Evolutionary conservation across 2,888 invertebrate species (phyloP).

Genomic region (Pegoplata infirma): DNA sequence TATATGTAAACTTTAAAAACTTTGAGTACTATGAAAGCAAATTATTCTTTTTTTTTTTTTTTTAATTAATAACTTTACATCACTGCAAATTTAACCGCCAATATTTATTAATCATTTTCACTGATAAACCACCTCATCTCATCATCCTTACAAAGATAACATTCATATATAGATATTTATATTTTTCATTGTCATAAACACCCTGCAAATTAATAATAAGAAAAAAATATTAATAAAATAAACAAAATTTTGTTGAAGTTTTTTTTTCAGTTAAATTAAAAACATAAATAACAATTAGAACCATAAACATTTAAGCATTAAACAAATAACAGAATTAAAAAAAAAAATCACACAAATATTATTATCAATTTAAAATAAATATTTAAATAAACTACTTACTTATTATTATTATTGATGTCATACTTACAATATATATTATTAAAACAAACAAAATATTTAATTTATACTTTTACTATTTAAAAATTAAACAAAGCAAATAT

Average conservation of each 20-base stretch:
- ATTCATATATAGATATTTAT: neutral
- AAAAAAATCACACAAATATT: neutral
- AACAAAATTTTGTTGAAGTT: neutral
- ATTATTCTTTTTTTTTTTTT: too few relatives aligned
- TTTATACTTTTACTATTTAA: neutral
- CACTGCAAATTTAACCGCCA: neutral
- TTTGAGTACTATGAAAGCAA: slow-evolving; percentile 32
- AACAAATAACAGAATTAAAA: too few relatives aligned
- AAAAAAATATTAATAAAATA: neutral
- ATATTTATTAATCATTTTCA: slow-evolving; percentile 2
- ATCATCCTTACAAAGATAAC: neutral
- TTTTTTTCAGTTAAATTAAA: neutral
- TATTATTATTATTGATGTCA: slow-evolving; percentile 53
- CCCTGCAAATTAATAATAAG: neutral
- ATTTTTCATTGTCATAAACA: neutral
- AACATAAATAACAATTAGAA: neutral
- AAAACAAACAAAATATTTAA: slow-evolving; percentile 14
- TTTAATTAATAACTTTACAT: slow-evolving; percentile 9
- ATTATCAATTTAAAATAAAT: slow-evolving; percentile 12
- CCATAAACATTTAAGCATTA: neutral
- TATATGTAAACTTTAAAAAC: too few relatives aligned
- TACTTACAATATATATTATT: slow-evolving; percentile 34
- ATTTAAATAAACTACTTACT: slow-evolving; percentile 12
- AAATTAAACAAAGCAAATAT: neutral
- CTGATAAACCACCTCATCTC: slow-evolving; percentile 1